A percentile compares a stretch with the other conserved stretches of the same genome.
Evolutionary conservation across 2,888 invertebrate genomes (phyloP).

Genomic region (Drosophila nr. fundita): DNA sequence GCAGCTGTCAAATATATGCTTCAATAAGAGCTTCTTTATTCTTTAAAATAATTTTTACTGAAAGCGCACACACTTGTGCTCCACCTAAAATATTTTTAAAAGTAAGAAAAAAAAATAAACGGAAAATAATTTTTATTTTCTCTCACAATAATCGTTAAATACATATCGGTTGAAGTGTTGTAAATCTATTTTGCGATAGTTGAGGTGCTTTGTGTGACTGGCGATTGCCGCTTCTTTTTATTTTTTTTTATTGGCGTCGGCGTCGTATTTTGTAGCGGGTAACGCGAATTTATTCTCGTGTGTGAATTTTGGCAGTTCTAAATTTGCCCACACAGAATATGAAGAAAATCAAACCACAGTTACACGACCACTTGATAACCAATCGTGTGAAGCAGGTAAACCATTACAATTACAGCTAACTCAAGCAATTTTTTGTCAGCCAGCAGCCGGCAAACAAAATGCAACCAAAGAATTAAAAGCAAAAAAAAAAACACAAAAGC

Average conservation of each 20-base stretch:
- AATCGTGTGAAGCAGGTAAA: slow-evolving; percentile 87
- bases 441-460: slow-evolving; percentile 50
- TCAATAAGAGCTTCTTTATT: no score
- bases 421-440: background rate
- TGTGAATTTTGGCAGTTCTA: slow-evolving; percentile 30
- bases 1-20: background rate
- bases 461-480: slow-evolving; percentile 12
- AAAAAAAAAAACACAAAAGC: slow-evolving; percentile 40
- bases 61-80: background rate
- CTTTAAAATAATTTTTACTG: background rate
- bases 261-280: slow-evolving; percentile 60
- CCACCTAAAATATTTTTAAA: background rate
- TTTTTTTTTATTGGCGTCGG: slow-evolving; percentile 45
- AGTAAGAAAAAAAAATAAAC: background rate
- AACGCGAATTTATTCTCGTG: slow-evolving; percentile 47
- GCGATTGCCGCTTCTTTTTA: slow-evolving; percentile 34
- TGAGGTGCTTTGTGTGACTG: slow-evolving; percentile 7
- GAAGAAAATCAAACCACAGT: slow-evolving; percentile 81
- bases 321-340: slow-evolving; percentile 62
- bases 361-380: slow-evolving; percentile 87
- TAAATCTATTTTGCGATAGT: background rate
- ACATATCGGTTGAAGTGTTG: background rate
- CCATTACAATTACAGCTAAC: background rate
- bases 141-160: background rate
- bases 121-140: background rate